Evolutionary conservation across 1,140 invertebrate species (phyloP).

Genomic region (Melitaea cinxia): DNA sequence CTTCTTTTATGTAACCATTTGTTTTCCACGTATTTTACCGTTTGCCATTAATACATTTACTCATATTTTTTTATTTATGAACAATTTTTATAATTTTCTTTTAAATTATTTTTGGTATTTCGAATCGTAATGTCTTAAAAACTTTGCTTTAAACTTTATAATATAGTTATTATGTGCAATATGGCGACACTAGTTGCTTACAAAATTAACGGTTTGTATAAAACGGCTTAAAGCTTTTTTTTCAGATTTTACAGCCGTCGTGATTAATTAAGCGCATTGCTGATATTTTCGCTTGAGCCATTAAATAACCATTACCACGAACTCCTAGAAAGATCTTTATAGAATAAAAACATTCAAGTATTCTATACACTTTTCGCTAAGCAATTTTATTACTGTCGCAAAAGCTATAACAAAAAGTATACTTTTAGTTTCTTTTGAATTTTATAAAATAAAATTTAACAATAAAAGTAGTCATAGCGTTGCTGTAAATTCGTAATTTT

Average conservation of each 20-base stretch:
- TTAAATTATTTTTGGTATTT: too few species aligned
- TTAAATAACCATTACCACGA: neutral
- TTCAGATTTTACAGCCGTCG: neutral
- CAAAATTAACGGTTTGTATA: neutral
- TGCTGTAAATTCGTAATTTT: neutral
- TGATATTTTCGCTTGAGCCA: slow-evolving; percentile 20
- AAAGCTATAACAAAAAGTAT: neutral
- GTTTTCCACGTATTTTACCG: too few species aligned
- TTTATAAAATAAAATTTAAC: neutral
- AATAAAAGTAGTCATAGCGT: neutral
- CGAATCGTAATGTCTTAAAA: too few species aligned
- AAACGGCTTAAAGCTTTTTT: slow-evolving; percentile 1
- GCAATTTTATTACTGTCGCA: slow-evolving; percentile 20
- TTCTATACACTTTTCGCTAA: slow-evolving; percentile 10
- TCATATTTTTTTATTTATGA: too few species aligned
- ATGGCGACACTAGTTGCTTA: neutral
- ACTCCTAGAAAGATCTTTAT: neutral
- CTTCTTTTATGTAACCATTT: too few species aligned
- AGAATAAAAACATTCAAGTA: too few species aligned
- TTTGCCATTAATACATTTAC: too few species aligned
- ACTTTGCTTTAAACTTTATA: too few species aligned
- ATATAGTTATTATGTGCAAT: neutral
- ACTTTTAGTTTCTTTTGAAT: neutral
- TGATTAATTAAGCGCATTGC: slow-evolving; percentile 22
- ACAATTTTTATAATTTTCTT: too few species aligned